Conservation (phyloP, 2,888 invertebrate genomes). For the Amiota minor region DNA sequence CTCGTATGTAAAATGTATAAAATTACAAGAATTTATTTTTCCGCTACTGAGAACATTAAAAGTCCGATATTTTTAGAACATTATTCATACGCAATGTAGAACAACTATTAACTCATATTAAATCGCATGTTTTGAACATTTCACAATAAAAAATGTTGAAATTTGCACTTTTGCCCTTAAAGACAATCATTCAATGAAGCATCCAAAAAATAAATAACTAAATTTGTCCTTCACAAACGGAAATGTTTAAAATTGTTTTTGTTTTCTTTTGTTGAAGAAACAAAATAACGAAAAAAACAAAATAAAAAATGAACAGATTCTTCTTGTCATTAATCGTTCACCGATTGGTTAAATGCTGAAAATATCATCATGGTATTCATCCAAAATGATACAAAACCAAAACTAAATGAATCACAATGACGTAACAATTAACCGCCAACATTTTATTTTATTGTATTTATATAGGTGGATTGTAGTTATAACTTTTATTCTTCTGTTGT, state of each 20-base stretch:
- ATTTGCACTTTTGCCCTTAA: constrained; percentile 41
- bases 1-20: no score
- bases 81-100: no score
- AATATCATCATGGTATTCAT: neutral
- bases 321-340: neutral
- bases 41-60: no score
- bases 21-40: no score
- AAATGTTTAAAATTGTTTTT: neutral
- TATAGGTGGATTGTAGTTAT: no score
- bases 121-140: no score
- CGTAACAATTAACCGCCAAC: constrained; percentile 48
- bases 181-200: neutral
- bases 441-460: neutral
- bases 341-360: neutral
- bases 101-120: no score
- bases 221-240: constrained; percentile 10
- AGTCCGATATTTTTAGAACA: no score
- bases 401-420: constrained; percentile 57
- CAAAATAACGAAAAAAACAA: neutral
- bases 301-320: neutral
- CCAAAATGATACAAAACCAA: constrained; percentile 2
- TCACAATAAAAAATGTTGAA: neutral
- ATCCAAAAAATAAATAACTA: neutral
- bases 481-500: no score
- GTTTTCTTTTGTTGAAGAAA: no score